Percentiles rank a stretch among this genome's conserved stretches.
phyloP scores from a whole-genome alignment of 2,113 vertebrate genomes.

The Tonatia bakeri region DNA sequence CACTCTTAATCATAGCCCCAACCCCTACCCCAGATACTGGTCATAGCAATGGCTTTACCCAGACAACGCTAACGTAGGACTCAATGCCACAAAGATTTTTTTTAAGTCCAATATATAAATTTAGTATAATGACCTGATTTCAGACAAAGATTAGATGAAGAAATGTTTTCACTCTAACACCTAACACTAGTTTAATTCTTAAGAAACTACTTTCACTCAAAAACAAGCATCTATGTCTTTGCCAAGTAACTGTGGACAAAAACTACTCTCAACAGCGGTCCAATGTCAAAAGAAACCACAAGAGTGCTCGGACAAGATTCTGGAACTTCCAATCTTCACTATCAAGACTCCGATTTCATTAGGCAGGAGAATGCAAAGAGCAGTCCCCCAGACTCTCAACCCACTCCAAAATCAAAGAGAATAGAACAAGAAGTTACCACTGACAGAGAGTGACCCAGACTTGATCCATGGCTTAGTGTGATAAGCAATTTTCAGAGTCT shows the following conservation, averaged over 20 bases:
- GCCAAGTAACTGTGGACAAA: background rate
- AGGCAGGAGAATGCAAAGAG: background rate
- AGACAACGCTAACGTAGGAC: slow-evolving; percentile 10
- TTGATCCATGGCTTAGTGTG: background rate
- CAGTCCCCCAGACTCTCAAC: background rate
- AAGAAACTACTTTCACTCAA: background rate
- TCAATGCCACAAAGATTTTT: background rate
- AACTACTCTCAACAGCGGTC: background rate
- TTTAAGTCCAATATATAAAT: background rate
- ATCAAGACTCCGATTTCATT: background rate
- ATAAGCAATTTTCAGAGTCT: background rate
- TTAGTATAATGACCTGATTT: slow-evolving; percentile 6
- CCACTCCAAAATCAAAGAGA: background rate
- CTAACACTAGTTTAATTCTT: background rate
- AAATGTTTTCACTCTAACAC: background rate
- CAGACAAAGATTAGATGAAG: slow-evolving; percentile 38
- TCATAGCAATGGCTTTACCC: slow-evolving; percentile 50
- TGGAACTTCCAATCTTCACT: background rate
- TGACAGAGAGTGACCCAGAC: background rate
- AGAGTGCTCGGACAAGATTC: background rate
- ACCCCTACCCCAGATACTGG: slow-evolving; percentile 64
- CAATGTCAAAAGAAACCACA: slow-evolving; percentile 12
- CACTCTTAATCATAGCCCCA: slow-evolving; percentile 68
- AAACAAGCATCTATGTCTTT: slow-evolving; percentile 25
- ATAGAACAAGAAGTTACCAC: background rate